phyloP scores from a whole-genome alignment of 53 echinoderm and acorn worm genomes.

The Hippasteria phrygiana region DNA sequence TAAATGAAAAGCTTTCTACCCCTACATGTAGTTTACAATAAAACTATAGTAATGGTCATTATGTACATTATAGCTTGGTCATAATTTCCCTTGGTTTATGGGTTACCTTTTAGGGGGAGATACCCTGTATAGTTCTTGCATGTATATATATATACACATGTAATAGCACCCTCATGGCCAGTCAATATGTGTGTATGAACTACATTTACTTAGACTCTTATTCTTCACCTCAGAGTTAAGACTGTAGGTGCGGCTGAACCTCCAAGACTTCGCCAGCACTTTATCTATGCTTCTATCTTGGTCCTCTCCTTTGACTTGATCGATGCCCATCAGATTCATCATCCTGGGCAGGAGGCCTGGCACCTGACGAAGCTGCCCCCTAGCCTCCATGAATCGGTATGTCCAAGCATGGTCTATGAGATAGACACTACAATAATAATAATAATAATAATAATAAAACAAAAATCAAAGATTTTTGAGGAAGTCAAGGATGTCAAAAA shows the following conservation, averaged over 20 bases:
- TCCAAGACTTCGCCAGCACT: conserved; percentile 73
- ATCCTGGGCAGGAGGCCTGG: conserved; percentile 70
- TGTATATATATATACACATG: too few species aligned
- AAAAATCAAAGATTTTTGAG: too few species aligned
- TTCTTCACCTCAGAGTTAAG: conserved; percentile 71
- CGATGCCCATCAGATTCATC: conserved; percentile 69
- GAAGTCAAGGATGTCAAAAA: too few species aligned
- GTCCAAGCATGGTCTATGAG: conserved; percentile 87
- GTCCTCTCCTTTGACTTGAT: neutral
- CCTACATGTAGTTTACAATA: too few species aligned
- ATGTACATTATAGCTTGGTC: too few species aligned
- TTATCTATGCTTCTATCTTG: conserved; percentile 43
- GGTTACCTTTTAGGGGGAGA: too few species aligned
- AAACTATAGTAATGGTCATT: too few species aligned
- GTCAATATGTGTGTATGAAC: neutral
- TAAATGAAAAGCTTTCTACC: too few species aligned
- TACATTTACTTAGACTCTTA: neutral
- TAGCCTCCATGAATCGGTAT: conserved; percentile 54
- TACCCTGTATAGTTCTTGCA: too few species aligned
- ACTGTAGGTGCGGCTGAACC: conserved; percentile 76
- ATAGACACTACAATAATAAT: conserved; percentile 58
- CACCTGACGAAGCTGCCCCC: conserved; percentile 61
- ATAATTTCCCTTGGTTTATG: too few species aligned
- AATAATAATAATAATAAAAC: neutral
- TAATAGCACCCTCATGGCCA: too few species aligned